Evolutionary conservation across 2,888 invertebrate genomes (phyloP).

Genomic region (Lochmaea capreae): DNA sequence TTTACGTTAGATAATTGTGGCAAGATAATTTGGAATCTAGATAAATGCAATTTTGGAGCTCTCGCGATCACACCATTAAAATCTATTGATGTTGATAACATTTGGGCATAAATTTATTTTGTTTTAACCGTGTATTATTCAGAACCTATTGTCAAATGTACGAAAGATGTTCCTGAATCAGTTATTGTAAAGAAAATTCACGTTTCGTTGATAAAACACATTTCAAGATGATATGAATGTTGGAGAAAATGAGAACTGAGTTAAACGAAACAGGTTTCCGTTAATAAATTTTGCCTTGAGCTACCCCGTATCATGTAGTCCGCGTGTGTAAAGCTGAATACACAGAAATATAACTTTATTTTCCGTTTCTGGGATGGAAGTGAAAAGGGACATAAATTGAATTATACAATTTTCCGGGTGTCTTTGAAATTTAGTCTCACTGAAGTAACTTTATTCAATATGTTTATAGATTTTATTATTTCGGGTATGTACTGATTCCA

Average conservation of each 20-base stretch:
- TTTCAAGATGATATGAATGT: not conserved
- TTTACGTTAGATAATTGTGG: no score
- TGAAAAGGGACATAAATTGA: conserved; percentile 37
- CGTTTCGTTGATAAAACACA: not conserved
- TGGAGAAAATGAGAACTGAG: not conserved
- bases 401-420: conserved; percentile 36
- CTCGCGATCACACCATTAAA: no score
- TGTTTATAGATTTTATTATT: conserved; percentile 36
- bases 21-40: no score
- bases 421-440: conserved; percentile 30
- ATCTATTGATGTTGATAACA: no score
- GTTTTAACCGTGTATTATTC: no score
- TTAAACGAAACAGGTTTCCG: not conserved
- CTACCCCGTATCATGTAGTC: conserved; percentile 2
- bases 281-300: not conserved
- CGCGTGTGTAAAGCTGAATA: conserved; percentile 32
- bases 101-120: no score
- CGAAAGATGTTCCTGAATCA: no score
- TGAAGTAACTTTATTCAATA: conserved; percentile 33
- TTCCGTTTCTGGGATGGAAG: conserved; percentile 30
- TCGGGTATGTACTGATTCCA: conserved; percentile 22
- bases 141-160: no score
- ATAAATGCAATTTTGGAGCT: no score
- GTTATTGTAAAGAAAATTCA: not conserved
- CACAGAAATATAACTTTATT: conserved; percentile 38